Evolutionary conservation across 1,140 invertebrate genomes (phyloP), one percentile per base, ranked within the genome.

Genomic region (Aphidius ervi): DNA sequence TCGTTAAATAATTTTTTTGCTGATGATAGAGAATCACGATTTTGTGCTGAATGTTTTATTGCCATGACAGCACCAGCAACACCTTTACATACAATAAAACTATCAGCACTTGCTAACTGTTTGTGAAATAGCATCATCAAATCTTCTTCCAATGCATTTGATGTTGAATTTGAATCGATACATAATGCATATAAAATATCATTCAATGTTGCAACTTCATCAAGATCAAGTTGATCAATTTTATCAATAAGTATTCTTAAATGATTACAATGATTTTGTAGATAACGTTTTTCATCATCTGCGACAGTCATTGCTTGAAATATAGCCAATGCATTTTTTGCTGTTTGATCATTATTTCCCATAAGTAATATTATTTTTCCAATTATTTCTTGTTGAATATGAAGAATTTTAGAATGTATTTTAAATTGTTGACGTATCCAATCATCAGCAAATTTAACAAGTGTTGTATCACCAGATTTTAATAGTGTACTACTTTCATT

Each of bases 51-150:
- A 65, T 82, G 76, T 67, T 82, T 82, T 37, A 82, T 80, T 31
- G 76, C 74, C 79, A 82, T 82, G 4, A 79, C 74, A 43, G 78
- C 75, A 50, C 70, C 77, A 42, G 81, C 66, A 5, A 82, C 76
- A 43, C 81, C 81, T 71, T 76, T 77, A 50, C 74, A 72, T 65
- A 80, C 78, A 37, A 67, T 71, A 80, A 72, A 54, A 23, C 72
- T 69, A 48, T 81, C 78, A 6, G 77, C 72, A 66, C 80, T 82
- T 6, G 81, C 79, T n/a, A 87, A 71, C 65, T 87, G 83, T 63
- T 88, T 88, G 46, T 83, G 81, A 2, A 87, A 71, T 3, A 86
- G 58, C 74, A 86, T 86, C 63, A 81, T 80, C 42, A 87, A 78
- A 65, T 87, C 84, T 67, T 86, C 82, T 56, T 82, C 78, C n/a